Percentiles rank a stretch among this genome's conserved stretches.
phyloP scores from a whole-genome alignment of 2,888 invertebrate species.

The Rambutsinella grinnellia region DNA sequence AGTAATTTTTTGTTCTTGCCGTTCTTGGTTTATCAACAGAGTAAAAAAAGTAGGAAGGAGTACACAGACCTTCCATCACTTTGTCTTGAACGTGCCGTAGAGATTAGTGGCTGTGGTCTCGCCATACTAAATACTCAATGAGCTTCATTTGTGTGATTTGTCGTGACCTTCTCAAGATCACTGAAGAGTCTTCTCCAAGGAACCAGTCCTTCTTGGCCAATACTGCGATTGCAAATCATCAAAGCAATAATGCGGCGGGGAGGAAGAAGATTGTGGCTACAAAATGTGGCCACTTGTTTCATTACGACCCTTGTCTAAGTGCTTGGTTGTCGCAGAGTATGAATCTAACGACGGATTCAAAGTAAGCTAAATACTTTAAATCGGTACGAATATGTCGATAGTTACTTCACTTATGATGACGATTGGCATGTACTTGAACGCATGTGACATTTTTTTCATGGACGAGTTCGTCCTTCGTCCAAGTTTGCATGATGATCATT shows the following conservation, averaged over 20 bases:
- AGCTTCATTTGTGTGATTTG: conserved; percentile 60
- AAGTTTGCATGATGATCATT: too few relatives aligned
- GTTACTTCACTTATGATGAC: too few relatives aligned
- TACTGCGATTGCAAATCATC: conserved; percentile 9
- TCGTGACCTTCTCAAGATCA: conserved; percentile 52
- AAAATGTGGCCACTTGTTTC: conserved; percentile 54
- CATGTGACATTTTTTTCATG: background rate
- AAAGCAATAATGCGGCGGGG: conserved; percentile 17
- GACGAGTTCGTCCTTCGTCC: too few relatives aligned
- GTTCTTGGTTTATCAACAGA: background rate
- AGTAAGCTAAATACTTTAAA: conserved; percentile 18
- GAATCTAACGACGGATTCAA: conserved; percentile 39
- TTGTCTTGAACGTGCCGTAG: background rate
- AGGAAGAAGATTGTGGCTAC: conserved; percentile 50
- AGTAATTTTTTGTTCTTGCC: background rate
- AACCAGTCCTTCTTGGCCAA: background rate
- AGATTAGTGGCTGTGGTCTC: background rate
- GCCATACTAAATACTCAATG: conserved; percentile 56
- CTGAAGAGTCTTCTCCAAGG: conserved; percentile 34
- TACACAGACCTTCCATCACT: background rate
- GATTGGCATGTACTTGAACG: too few relatives aligned
- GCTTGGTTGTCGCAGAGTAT: conserved; percentile 49
- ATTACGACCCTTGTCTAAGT: conserved; percentile 48
- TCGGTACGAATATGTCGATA: background rate
- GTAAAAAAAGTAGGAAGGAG: conserved; percentile 12